phyloP scores from a whole-genome alignment of 2,797 vertebrate species.

The Oreochromis mossambicus region DNA sequence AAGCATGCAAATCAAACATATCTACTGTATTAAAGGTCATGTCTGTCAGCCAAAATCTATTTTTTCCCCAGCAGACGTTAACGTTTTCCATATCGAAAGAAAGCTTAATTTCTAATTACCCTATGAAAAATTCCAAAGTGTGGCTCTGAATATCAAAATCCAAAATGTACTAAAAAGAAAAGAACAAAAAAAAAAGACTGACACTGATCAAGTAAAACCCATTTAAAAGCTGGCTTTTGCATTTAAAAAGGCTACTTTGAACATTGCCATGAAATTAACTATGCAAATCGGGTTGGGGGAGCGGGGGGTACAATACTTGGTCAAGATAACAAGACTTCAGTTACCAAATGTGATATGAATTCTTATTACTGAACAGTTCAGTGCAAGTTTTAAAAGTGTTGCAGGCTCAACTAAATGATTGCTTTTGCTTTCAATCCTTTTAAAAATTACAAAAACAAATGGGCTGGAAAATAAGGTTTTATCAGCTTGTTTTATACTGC shows the following conservation, averaged over 20 bases:
- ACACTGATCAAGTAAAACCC: slow-evolving; percentile 24
- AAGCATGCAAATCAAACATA: slow-evolving; percentile 43
- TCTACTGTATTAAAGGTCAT: slow-evolving; percentile 46
- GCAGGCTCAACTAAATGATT: not conserved
- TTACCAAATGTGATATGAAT: slow-evolving; percentile 13
- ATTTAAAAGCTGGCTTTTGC: slow-evolving; percentile 2
- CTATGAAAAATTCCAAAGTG: slow-evolving; percentile 20
- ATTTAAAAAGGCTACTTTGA: slow-evolving; percentile 5
- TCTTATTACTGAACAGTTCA: slow-evolving; percentile 7
- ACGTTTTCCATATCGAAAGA: slow-evolving; percentile 1
- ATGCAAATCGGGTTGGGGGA: slow-evolving; percentile 17
- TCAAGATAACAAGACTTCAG: slow-evolving; percentile 10
- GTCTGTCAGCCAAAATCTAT: slow-evolving; percentile 10
- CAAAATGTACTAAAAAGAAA: not conserved
- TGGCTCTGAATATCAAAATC: slow-evolving; percentile 32
- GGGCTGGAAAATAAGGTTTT: not conserved
- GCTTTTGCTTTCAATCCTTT: not conserved
- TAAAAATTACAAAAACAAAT: not conserved
- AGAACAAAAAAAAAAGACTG: not conserved
- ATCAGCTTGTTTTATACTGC: not conserved
- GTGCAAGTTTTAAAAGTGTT: not conserved
- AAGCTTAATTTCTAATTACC: slow-evolving; percentile 42
- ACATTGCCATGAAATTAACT: slow-evolving; percentile 49
- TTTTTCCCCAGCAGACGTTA: not conserved
- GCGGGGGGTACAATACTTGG: slow-evolving; percentile 13